Evolutionary conservation across 2,797 vertebrate species (phyloP), one percentile per base, ranked within the genome.

Genomic region (Ptychadena robeensis): DNA sequence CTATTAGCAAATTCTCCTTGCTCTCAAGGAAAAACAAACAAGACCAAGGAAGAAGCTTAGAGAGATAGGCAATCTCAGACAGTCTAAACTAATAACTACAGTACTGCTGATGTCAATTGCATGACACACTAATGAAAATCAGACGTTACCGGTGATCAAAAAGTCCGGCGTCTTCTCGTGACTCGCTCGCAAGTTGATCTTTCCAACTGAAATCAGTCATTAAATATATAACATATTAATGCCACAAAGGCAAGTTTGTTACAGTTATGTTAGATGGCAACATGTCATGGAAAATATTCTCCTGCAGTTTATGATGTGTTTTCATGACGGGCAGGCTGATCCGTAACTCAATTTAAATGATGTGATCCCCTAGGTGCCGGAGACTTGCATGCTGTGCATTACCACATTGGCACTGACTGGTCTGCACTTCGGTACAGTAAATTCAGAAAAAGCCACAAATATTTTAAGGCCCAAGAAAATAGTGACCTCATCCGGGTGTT

Each of bases 401-500:
- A 83, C 48, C n/a, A 31, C 68, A 65, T 31, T 83, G 82, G 69
- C 70, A 83, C 59, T 64, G 7, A 37, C 31, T 4, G 74, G 71
- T 79, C 73, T 81, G 14, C 22, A 63, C 37, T 66, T 31, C 63
- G 66, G 53, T 78, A 79, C 28, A 12, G 40, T 71, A 65, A 28
- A 22, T 69, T 59, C 78, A 64, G 3, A 38, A 75, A n/a, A 68
- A 76, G 34, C 63, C 59, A 87, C 81, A 67, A 73, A 71, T 30
- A 40, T 83, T 85, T 82, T 73, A 31, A 28, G 65, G 30, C 10
- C 74, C 72, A 65, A 31, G 35, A 78, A 70, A 61, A 87, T 85
- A 85, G 75, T 59, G 72, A 86, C 82, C 68, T 77, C 76, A 86
- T 73, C 34, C 0, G 86, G 73, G 88, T 87, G 91, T 89, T 86